These are phyloP conservation scores for Intellagama lesueurii DNA, from an alignment of 2,797 vertebrate species.

Conservation along the genomic window DNA sequence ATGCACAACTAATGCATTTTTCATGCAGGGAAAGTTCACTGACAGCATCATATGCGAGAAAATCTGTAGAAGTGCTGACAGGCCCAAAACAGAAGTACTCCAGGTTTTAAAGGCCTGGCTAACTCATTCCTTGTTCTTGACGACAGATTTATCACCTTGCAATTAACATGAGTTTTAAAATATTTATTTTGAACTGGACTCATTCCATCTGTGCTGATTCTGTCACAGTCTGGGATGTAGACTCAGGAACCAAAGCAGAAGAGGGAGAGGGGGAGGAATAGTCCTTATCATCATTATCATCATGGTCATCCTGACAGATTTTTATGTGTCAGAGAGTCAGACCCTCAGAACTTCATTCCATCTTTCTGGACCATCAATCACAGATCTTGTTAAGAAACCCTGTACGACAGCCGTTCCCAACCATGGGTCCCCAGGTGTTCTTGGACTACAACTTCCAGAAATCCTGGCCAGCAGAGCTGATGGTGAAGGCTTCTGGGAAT, in stretches of 20 bases:
- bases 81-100: background rate
- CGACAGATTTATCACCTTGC: background rate
- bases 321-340: background rate
- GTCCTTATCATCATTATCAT: background rate
- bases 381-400: background rate
- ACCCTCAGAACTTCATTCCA: too few relatives aligned
- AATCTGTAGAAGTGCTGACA: conserved; percentile 6
- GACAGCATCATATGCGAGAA: background rate
- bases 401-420: too few relatives aligned
- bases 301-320: background rate
- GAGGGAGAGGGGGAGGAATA: background rate
- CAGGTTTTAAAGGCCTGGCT: background rate
- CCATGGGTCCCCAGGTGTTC: too few relatives aligned
- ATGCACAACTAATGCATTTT: conserved; percentile 1
- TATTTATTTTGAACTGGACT: background rate
- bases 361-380: background rate
- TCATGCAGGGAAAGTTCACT: background rate
- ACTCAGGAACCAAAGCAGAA: background rate
- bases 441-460: too few relatives aligned
- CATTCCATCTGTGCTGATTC: background rate
- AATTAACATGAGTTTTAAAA: background rate
- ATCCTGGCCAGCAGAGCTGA: too few relatives aligned
- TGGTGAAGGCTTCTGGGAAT: too few relatives aligned
- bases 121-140: background rate
- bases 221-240: background rate